Percentiles rank a stretch among this genome's conserved stretches.
Conservation (phyloP, 2,888 invertebrate species). For the Dicranocentrus wangi region DNA sequence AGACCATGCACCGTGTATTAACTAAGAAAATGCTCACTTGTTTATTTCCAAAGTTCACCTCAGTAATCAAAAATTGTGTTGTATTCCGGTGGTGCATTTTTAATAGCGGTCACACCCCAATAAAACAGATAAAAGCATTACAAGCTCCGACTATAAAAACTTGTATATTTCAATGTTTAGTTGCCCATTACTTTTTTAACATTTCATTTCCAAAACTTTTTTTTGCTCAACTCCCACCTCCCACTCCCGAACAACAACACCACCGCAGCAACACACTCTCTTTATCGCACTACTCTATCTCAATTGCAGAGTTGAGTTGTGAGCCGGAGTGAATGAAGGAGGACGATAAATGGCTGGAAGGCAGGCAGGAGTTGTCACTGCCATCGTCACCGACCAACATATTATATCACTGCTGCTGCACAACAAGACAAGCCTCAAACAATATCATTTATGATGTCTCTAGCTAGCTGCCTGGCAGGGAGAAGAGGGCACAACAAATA, state of each 20-base stretch:
- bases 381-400: slow-evolving; percentile 36
- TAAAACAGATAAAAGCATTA: slow-evolving; percentile 47
- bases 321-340: slow-evolving; percentile 35
- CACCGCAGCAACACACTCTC: background rate
- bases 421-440: slow-evolving; percentile 56
- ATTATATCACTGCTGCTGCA: slow-evolving; percentile 1
- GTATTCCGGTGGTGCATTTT: slow-evolving; percentile 33
- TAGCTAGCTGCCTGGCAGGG: slow-evolving; percentile 9
- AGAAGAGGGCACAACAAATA: slow-evolving; percentile 23
- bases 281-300: slow-evolving; percentile 34
- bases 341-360: slow-evolving; percentile 30
- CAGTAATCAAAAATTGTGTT: too few species aligned
- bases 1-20: too few species aligned
- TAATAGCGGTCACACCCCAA: slow-evolving; percentile 51
- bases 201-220: slow-evolving; percentile 19
- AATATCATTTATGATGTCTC: slow-evolving; percentile 54
- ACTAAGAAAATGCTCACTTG: too few species aligned
- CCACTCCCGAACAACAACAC: slow-evolving; percentile 12
- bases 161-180: slow-evolving; percentile 32
- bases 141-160: background rate
- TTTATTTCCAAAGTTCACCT: background rate
- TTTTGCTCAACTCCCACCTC: slow-evolving; percentile 4
- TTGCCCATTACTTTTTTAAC: slow-evolving; percentile 43
- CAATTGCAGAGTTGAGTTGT: background rate
- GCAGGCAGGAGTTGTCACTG: slow-evolving; percentile 31